Percentiles rank a stretch among this genome's conserved stretches.
Conservation (phyloP, 2,888 invertebrate species). For the Stegana nigrithorax region DNA sequence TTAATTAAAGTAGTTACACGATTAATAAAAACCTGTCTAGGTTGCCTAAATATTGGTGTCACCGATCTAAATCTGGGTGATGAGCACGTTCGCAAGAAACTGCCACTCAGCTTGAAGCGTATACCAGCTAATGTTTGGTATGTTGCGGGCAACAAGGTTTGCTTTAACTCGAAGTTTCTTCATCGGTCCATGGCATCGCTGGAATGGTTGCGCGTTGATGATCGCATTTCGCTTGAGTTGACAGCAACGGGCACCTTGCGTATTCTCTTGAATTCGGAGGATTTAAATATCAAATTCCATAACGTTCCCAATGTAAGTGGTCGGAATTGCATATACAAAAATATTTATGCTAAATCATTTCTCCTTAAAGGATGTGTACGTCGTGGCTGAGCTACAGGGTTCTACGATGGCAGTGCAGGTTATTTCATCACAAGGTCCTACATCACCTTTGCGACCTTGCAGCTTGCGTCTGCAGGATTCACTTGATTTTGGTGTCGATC, state of each 20-base stretch:
- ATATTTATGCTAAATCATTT: too few species aligned
- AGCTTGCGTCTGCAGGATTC: slow-evolving; percentile 73
- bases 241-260: slow-evolving; percentile 78
- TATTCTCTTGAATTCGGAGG: slow-evolving; percentile 85
- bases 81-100: slow-evolving; percentile 74
- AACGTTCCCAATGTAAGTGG: slow-evolving; percentile 82
- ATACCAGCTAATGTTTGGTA: slow-evolving; percentile 75
- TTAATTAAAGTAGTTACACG: background rate
- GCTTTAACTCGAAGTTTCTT: slow-evolving; percentile 75
- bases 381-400: slow-evolving; percentile 85
- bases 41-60: slow-evolving; percentile 83
- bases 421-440: slow-evolving; percentile 73
- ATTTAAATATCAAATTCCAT: slow-evolving; percentile 80
- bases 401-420: slow-evolving; percentile 82
- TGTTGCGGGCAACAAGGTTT: slow-evolving; percentile 74
- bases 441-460: slow-evolving; percentile 68
- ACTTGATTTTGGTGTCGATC: slow-evolving; percentile 73
- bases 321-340: too few species aligned
- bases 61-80: slow-evolving; percentile 77
- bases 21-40: slow-evolving; percentile 65
- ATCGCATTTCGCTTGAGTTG: slow-evolving; percentile 81
- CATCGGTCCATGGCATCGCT: slow-evolving; percentile 76
- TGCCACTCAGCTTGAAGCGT: slow-evolving; percentile 75
- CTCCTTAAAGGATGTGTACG: slow-evolving; percentile 78
- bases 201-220: slow-evolving; percentile 85